Base-by-base conservation (phyloP, 2,888 invertebrate genomes). In the Melanchra persicariae region DNA sequence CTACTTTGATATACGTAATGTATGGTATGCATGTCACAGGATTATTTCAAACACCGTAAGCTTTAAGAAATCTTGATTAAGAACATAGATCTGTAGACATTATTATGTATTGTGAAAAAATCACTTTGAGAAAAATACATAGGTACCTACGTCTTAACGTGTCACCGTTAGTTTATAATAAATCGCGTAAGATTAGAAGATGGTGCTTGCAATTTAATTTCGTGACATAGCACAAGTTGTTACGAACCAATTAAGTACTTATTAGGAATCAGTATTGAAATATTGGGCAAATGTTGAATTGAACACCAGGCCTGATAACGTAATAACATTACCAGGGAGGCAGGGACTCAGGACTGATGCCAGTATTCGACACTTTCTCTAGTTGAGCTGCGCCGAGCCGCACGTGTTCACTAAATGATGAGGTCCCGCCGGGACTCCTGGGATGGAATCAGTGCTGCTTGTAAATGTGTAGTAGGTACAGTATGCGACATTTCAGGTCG, bases 401-500 rank as follows among this genome's bases (percentile, higher is more conserved):
- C 47, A 60, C 62, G 69, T 74, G 66, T 43, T 59, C 59, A 45
- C 70, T 69, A 73, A 80, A 80, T 77, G 66, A 73, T 51, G 63
- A 30, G 43, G 65, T 74, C 63, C 74, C 63, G 15, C 59, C 6
- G 77, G 75, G 83, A 77, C 40, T 52, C 22, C 64, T 54, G 24
- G 10, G 64, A 72, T 65, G 66, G 69, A 73, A 75, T 81, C 68
- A 58, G 51, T 66, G 66, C 43, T 62, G 59, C 43, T 65, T 64
- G 64, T 66, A 62, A 68, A 47, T 45, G 19, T 74, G 52, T 57
- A 59, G 45, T n/a, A n/a, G n/a, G n/a, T 43, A 34, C 30, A 49
- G n/a, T 49, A 51, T 15, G 26, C n/a, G 45, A 64, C 17, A 64
- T 51, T 34, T 51, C 17, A 4, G 4, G 1, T 8, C 4, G 17